Evolutionary conservation across 2,113 vertebrate genomes (phyloP), one percentile per base, ranked within the genome.

Genomic region (Telmatochromis sp.): DNA sequence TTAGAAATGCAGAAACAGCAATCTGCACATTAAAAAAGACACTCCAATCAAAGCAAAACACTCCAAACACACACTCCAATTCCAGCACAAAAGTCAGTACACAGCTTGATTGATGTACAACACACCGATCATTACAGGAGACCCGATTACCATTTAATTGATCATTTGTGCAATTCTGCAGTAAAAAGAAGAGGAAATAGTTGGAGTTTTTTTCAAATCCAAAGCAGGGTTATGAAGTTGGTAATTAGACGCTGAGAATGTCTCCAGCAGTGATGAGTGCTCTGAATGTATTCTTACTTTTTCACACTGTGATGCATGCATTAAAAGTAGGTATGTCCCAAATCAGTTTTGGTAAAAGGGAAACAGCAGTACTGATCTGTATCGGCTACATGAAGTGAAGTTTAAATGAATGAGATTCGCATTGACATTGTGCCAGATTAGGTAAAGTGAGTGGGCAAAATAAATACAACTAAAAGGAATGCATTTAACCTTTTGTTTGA

Each of bases 221-320:
- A 73, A 65, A 81, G 14, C 10, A 50, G 4, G 78, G 0, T 57
- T 35, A 26, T 4, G 87, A 87, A 47, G 17, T 57, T 71, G 19
- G 33, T 68, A 81, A 85, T 82, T 82, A 23, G 26, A 31, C 3
- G 12, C 45, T 57, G 28, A 73, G 65, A 19, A 65, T 53, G 51
- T 89, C 91, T 94, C 91, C 90, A 86, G 86, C 71, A 90, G 83
- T 45, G 83, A 91, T 85, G 65, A 88, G 87, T 82, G 89, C 17
- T 75, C 54, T 84, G 5, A 57, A 58, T 88, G 86, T 71, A 28
- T 75, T 91, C 88, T 21, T 21, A 51, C 19, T 21, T 85, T 85
- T 90, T 54, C 3, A 7, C 26, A 82, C 47, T 14, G 50, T 81
- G 83, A 89, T 28, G 51, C 89, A 93, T 91, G 88, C 85, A 87